A percentile compares a stretch with the other conserved stretches of the same genome.
phyloP scores from a whole-genome alignment of 2,888 invertebrate species.

The Catocala sponsa region DNA sequence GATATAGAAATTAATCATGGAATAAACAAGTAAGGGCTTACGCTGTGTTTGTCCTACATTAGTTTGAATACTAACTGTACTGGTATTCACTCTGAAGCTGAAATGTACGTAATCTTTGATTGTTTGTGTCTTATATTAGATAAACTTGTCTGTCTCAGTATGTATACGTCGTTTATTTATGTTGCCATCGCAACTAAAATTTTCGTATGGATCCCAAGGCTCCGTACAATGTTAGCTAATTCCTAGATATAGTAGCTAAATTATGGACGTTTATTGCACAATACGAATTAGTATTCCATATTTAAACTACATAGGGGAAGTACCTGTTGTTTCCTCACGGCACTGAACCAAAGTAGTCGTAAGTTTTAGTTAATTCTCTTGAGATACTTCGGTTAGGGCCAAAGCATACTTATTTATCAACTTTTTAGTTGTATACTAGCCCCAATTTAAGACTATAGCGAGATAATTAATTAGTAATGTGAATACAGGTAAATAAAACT shows the following conservation, averaged over 20 bases:
- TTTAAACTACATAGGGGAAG: slow-evolving; percentile 20
- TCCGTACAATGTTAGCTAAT: slow-evolving; percentile 51
- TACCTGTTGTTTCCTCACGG: slow-evolving; percentile 25
- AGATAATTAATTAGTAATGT: not conserved
- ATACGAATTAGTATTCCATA: slow-evolving; percentile 33
- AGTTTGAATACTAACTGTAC: not conserved
- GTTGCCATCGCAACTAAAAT: slow-evolving; percentile 41
- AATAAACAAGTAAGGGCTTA: not conserved
- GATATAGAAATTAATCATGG: slow-evolving; percentile 3
- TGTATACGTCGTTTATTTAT: slow-evolving; percentile 38
- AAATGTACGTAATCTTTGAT: slow-evolving; percentile 24
- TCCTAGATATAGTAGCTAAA: slow-evolving; percentile 48
- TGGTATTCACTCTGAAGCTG: not conserved
- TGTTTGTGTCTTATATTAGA: slow-evolving; percentile 25
- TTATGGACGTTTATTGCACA: slow-evolving; percentile 31
- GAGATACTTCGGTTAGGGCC: slow-evolving; percentile 21
- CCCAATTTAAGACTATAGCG: slow-evolving; percentile 2
- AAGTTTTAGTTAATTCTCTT: slow-evolving; percentile 18
- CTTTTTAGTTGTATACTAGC: slow-evolving; percentile 9
- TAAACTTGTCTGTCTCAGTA: slow-evolving; percentile 21
- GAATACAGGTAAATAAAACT: too few species aligned
- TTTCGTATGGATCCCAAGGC: slow-evolving; percentile 42
- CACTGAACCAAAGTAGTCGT: slow-evolving; percentile 49
- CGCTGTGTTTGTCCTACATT: not conserved
- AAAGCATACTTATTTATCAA: slow-evolving; percentile 26